Base-by-base conservation (phyloP, 2,113 vertebrate genomes). In the Pyrgilauda ruficollis region DNA sequence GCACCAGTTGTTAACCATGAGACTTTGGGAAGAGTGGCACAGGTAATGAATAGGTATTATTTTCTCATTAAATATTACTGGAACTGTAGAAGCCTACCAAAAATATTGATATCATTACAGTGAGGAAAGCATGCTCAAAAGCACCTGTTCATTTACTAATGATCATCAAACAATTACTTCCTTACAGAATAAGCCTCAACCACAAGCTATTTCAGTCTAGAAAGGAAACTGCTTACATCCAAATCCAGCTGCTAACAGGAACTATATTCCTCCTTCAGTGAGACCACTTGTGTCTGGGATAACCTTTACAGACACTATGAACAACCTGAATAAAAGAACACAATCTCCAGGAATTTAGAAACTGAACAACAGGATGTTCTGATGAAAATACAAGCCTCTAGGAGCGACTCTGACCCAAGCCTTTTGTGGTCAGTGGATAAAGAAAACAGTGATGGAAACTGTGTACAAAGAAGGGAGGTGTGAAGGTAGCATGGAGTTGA, bases 121-220 rank as follows among this genome's bases (percentile, higher is more conserved):
- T 33, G 27, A 50, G 43, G 41, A 68, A 69, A 44, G n/a, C 18
- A 20, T 11, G 22, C 47, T 83, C 43, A 31, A 46, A 67, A 53
- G 23, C 0, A 0, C 39, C 72, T n/a, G 10, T 41, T 87, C 55
- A 26, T 30, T 62, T 30, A 77, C 27, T 35, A 28, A 20, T 0
- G 0, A 63, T 22, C 35, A 82, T 35, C 28, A 59, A 70, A 52
- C 13, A 43, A 70, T 52, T 94, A 30, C 19, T 85, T 78, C 62
- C 52, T 59, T 37, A 49, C 26, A 72, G 56, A 75, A 83, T 67
- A 63, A 26, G 21, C 46, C 27, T 64, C n/a, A 80, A 64, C 9
- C 47, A 44, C 35, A 73, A 69, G 30, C 19, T 70, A 15, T 47
- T 79, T 58, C 61, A 59, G 13, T 22, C 30, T 66, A 63, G 53